phyloP scores from a whole-genome alignment of 2,797 vertebrate genomes.

The Ciconia nigra region DNA sequence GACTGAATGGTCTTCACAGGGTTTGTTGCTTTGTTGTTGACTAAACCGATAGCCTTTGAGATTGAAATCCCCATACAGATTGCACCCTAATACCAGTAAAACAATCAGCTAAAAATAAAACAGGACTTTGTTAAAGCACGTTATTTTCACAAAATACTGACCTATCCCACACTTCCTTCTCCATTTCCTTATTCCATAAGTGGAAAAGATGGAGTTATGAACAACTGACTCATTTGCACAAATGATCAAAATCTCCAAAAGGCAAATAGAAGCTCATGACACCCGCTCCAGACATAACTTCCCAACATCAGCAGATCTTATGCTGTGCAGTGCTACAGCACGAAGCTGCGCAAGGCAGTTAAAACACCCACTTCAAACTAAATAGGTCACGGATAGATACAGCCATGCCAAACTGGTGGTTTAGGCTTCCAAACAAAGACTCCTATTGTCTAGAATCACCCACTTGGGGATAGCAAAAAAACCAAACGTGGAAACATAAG shows the following conservation, averaged over 20 bases:
- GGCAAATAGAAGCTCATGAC: neutral
- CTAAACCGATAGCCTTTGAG: neutral
- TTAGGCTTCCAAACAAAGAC: constrained; percentile 48
- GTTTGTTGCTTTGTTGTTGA: neutral
- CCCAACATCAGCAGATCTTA: neutral
- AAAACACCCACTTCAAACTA: constrained; percentile 7
- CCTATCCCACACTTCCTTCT: neutral
- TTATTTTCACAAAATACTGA: neutral
- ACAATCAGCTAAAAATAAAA: neutral
- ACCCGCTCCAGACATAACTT: neutral
- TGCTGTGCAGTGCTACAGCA: neutral
- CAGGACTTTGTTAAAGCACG: neutral
- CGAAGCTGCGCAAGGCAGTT: neutral
- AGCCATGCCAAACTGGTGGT: neutral
- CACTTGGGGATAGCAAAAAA: neutral
- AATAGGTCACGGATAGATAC: constrained; percentile 54
- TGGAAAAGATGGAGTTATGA: neutral
- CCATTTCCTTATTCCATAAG: neutral
- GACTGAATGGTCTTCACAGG: neutral
- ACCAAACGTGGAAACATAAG: neutral
- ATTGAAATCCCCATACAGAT: neutral
- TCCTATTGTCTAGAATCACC: constrained; percentile 36
- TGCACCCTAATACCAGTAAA: neutral
- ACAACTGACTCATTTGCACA: neutral
- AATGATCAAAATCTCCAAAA: neutral